A percentile compares a stretch with the other conserved stretches of the same genome.
Evolutionary conservation across 92 coral and sea anemone genomes (phyloP).

Genomic region (Siderastrea radians): DNA sequence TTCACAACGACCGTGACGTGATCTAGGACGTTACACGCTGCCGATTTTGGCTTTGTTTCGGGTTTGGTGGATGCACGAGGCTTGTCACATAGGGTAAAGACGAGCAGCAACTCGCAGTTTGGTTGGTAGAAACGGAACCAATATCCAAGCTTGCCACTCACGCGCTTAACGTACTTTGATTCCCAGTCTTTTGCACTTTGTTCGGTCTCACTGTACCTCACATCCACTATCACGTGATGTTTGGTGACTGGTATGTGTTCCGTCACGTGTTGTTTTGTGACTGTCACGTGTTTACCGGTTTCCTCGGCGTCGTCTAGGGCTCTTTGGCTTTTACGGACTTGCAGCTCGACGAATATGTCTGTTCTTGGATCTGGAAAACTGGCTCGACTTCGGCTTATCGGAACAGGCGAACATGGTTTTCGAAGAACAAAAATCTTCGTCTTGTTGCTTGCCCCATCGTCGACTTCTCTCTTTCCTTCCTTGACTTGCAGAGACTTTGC

Average conservation of each 20-base stretch:
- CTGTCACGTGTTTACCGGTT: not conserved
- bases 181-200: slow-evolving; percentile 34
- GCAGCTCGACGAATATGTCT: slow-evolving; percentile 34
- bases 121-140: slow-evolving; percentile 44
- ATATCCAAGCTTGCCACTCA: slow-evolving; percentile 32
- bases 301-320: not conserved
- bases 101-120: slow-evolving; percentile 18
- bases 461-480: not conserved
- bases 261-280: not conserved
- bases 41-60: slow-evolving; percentile 7
- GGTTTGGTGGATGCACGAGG: not conserved
- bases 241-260: slow-evolving; percentile 15
- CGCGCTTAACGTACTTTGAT: slow-evolving; percentile 35
- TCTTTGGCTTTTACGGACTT: slow-evolving; percentile 23
- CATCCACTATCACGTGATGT: slow-evolving; percentile 28
- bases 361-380: slow-evolving; percentile 39
- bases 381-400: slow-evolving; percentile 25
- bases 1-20: slow-evolving; percentile 22
- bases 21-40: slow-evolving; percentile 1
- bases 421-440: slow-evolving; percentile 31
- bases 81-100: slow-evolving; percentile 13
- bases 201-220: slow-evolving; percentile 21
- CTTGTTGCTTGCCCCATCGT: not conserved
- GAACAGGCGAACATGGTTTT: slow-evolving; percentile 29
- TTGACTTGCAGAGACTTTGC: not conserved